Evolutionary conservation across 2,797 vertebrate genomes (phyloP).

Genomic region (Petrocephalus sullivani): DNA sequence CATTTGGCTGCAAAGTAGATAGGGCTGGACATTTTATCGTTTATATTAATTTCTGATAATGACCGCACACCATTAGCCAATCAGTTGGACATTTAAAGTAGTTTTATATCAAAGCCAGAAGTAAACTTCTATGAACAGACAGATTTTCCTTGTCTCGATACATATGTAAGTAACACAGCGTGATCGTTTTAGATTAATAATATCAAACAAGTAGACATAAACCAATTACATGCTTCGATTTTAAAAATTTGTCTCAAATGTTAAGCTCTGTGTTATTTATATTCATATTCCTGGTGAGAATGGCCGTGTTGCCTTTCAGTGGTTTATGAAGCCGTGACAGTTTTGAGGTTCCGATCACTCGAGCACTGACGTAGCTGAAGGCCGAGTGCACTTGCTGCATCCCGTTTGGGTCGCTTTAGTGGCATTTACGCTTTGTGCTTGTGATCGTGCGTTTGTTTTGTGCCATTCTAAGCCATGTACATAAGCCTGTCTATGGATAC

Average conservation of each 20-base stretch:
- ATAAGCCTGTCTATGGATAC: not conserved
- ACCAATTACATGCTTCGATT: not conserved
- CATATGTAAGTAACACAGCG: not conserved
- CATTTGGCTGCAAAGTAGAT: not conserved
- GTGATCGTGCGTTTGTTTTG: not conserved
- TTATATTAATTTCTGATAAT: not conserved
- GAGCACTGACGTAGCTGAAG: not conserved
- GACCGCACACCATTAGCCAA: not conserved
- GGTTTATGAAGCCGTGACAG: not conserved
- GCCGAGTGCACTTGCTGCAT: not conserved
- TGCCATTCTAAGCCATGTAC: not conserved
- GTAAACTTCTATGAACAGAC: not conserved
- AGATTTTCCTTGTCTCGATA: not conserved
- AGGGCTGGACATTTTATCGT: not conserved
- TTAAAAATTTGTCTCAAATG: not conserved
- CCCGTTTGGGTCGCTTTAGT: not conserved
- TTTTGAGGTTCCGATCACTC: not conserved
- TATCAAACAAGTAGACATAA: not conserved
- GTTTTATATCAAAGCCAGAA: not conserved
- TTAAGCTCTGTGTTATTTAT: not conserved
- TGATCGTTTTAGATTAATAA: not conserved
- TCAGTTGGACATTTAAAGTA: not conserved
- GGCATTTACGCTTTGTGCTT: not conserved
- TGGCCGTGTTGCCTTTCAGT: not conserved
- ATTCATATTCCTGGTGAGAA: not conserved